Evolutionary conservation across 1,140 invertebrate genomes (phyloP), one percentile per base, ranked within the genome.

Genomic region (Papilio aristodemus): DNA sequence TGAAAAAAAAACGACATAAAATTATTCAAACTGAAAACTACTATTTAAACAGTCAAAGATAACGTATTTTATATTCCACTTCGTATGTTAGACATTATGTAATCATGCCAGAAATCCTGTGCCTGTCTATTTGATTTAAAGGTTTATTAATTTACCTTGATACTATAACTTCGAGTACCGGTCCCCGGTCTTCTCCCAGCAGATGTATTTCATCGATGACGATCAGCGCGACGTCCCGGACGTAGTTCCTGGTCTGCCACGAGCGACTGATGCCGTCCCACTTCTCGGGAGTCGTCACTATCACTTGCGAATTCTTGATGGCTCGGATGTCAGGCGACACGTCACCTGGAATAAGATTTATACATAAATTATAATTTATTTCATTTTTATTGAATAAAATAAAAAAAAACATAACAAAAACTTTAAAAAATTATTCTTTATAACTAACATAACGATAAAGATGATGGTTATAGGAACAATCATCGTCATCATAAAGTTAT

Each of bases 171-270:
- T 97, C 96, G 5, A 97, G 91, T 6, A 97, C 96, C 0, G 96
- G 96, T 14, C 96, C 96, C 73, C 96, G 92, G 81, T 97, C 96
- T 88, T 97, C 95, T 70, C 98, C 99, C 46, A 99, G 92, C 32
- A 99, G 91, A 93, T 99, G 99, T 77, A 99, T 99, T 92, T 99
- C 99, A 90, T 99, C 99, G 77, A 99, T 99, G 22, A 99, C 95
- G 69, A 99, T 97, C 0, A 99, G 92, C 0, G 96, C 95, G 0
- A 99, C 99, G 80, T 97, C 94, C 70, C 94, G 95, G 0, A 99
- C 98, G 83, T 99, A 99, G 89, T 95, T 96, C 74, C 99, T 94
- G 0, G 97, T 99, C 79, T 99, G 98, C 98, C 98, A 99, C 70
- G 97, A 98, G 74, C 99, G 94, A 87, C 97, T 99, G 68, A 99